phyloP scores from a whole-genome alignment of 2,888 invertebrate species.

The Linnaemya vulpina region DNA sequence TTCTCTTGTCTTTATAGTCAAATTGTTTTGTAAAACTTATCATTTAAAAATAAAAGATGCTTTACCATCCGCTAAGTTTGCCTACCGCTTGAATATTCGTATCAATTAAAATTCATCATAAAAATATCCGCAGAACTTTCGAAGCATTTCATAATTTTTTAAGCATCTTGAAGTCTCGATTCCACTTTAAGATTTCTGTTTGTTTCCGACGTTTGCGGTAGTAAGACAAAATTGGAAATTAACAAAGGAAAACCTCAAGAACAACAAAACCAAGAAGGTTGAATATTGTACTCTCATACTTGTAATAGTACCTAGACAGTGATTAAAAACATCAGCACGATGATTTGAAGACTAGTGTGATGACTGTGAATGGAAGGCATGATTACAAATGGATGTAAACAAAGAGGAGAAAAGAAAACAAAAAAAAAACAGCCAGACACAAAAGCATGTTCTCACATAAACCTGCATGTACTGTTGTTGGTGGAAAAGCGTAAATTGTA shows the following conservation, averaged over 20 bases:
- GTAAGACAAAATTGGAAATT: constrained; percentile 13
- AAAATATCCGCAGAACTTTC: not conserved
- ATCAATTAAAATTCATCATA: not conserved
- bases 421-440: not conserved
- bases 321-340: not conserved
- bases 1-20: no score
- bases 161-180: not conserved
- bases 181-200: constrained; percentile 20
- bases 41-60: not conserved
- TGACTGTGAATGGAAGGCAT: not conserved
- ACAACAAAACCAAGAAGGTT: constrained; percentile 4
- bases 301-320: constrained; percentile 18
- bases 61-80: no score
- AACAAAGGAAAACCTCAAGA: constrained; percentile 8
- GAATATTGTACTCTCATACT: constrained; percentile 16
- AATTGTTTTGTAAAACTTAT: not conserved
- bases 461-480: not conserved
- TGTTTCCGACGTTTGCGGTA: constrained; percentile 16
- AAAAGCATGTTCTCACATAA: not conserved
- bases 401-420: not conserved
- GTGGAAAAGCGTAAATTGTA: no score
- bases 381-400: not conserved
- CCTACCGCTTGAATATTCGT: no score
- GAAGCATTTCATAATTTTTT: not conserved
- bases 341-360: not conserved